phyloP scores from a whole-genome alignment of 2,888 invertebrate genomes.

The Falcaria lacertinaria region DNA sequence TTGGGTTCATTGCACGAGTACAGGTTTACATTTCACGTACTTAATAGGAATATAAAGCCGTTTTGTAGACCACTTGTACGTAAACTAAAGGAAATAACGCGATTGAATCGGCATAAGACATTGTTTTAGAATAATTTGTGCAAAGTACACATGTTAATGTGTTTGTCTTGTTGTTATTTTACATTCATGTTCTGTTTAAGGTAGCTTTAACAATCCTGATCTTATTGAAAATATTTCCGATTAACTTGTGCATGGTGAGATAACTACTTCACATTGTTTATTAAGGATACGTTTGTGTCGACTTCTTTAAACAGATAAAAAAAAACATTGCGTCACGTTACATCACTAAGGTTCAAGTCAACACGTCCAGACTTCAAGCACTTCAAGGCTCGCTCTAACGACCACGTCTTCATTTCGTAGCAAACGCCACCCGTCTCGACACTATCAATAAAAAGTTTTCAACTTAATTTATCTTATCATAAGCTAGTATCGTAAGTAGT shows the following conservation, averaged over 20 bases:
- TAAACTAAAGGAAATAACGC: conserved; percentile 1
- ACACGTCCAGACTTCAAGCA: not conserved
- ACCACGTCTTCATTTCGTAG: conserved; percentile 22
- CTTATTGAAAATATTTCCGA: not conserved
- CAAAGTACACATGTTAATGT: conserved; percentile 20
- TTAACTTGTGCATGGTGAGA: no score
- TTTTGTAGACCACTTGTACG: conserved; percentile 1
- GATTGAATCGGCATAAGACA: conserved; percentile 4
- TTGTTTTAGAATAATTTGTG: conserved; percentile 17
- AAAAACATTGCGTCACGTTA: no score
- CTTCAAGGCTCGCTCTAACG: conserved; percentile 15
- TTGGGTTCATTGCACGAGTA: not conserved
- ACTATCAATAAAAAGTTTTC: conserved; percentile 70
- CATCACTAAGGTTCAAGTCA: no score
- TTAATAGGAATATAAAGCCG: conserved; percentile 5
- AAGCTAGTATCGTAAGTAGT: conserved; percentile 73
- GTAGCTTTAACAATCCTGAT: not conserved
- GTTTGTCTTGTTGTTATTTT: conserved; percentile 11
- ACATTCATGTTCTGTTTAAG: conserved; percentile 10
- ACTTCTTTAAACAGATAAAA: no score
- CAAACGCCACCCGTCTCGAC: conserved; percentile 36
- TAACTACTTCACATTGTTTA: no score
- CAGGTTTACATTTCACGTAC: conserved; percentile 1
- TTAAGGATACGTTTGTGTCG: no score
- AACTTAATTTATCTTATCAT: conserved; percentile 75